Base-by-base conservation (phyloP, 2,888 invertebrate species). In the Tethea ocularis region DNA sequence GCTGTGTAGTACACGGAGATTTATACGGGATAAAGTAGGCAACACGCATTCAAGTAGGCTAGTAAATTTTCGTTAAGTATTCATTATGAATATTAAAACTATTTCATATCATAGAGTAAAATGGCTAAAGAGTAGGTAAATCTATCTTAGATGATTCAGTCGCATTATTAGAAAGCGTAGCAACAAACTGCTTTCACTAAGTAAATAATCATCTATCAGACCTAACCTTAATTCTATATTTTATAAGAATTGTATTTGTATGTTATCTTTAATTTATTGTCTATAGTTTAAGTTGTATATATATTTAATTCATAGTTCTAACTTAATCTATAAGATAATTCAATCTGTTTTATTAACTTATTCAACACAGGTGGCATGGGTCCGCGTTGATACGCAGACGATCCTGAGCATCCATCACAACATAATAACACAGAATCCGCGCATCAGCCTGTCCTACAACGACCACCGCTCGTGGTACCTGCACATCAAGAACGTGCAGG, bases 401-500 rank as follows among this genome's bases (percentile, higher is more conserved):
- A 97, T 98, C 78, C 94, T 98, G 59, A 97, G 98, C 61, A 98
- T 98, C 79, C 98, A 98, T 85, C 97, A 97, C 88, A 97, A 97
- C 83, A 97, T 98, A 67, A 98, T 98, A 84, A 97, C 97, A 24
- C 97, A 98, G 87, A 98, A 98, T 89, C 96, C 97, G 20, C 95
- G 98, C 70, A 97, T 98, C 78, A 96, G 96, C 63, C 93, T 98
- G 62, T 96, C 97, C 57, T 97, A 96, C 93, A 97, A 97, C 88
- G 97, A 98, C 89, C 97, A 97, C 84, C 95, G 97, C 60, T 97
- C 97, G 57, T 98, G 98, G 97, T 98, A 96, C 88, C 94, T 98
- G 66, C 98, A 97, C 84, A 97, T 98, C 87, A 96, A 96, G 87
- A 96, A 96, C 81, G 97, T 97, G 33, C 97, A 97, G 82, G 97